phyloP scores from a whole-genome alignment of 2,888 invertebrate species.

The Orthosia gracilis region DNA sequence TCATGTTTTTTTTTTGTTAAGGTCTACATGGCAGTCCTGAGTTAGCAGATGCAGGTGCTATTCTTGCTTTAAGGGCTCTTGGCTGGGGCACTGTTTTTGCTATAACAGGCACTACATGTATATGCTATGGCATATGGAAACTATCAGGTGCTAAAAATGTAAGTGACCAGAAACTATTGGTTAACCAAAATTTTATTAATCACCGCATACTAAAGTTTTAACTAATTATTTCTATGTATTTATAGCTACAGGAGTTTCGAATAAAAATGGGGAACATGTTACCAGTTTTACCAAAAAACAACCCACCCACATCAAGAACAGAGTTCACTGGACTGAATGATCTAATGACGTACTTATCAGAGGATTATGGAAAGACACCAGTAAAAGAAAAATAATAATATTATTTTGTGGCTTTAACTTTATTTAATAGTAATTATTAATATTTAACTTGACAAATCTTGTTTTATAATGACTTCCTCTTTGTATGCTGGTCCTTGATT shows the following conservation, averaged over 20 bases:
- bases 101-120: conserved; percentile 95
- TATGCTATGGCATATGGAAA: conserved; percentile 97
- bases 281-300: conserved; percentile 94
- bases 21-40: conserved; percentile 92
- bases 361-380: conserved; percentile 87
- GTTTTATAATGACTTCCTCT: conserved; percentile 95
- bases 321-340: conserved; percentile 97
- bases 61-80: conserved; percentile 95
- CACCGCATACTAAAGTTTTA: not conserved
- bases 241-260: conserved; percentile 95
- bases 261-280: conserved; percentile 94
- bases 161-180: conserved; percentile 72
- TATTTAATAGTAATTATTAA: conserved; percentile 40
- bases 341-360: conserved; percentile 94
- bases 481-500: conserved; percentile 92
- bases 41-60: conserved; percentile 94
- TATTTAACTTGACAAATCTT: conserved; percentile 92
- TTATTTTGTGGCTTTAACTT: conserved; percentile 37
- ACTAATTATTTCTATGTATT: conserved; percentile 43
- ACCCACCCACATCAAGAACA: conserved; percentile 95
- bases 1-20: conserved; percentile 53
- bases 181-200: too few relatives aligned
- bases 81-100: conserved; percentile 97
- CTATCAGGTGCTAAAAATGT: conserved; percentile 96
- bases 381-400: conserved; percentile 69